Conservation (phyloP, 2,797 vertebrate genomes). For the Melanotaenia pygmaea region DNA sequence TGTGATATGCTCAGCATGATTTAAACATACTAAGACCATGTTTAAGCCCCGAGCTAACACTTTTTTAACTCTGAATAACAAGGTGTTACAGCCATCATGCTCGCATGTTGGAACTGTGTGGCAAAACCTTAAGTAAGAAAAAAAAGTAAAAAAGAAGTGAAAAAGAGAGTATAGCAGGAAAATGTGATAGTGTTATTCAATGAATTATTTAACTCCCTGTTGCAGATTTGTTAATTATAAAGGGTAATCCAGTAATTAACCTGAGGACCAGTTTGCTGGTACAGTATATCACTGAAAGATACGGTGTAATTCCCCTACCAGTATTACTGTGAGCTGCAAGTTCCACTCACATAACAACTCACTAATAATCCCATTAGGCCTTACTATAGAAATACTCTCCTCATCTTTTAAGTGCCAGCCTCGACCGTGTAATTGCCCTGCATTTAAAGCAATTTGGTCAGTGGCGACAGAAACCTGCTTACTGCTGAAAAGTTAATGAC, state of each 20-base stretch:
- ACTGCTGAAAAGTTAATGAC: constrained; percentile 85
- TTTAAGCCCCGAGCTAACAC: constrained; percentile 70
- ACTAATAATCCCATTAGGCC: constrained; percentile 82
- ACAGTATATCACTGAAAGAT: constrained; percentile 64
- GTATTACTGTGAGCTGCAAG: constrained; percentile 54
- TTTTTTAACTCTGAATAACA: constrained; percentile 58
- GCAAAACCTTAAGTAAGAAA: constrained; percentile 8
- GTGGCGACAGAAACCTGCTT: constrained; percentile 82
- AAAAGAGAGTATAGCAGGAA: constrained; percentile 46
- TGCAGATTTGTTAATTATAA: constrained; percentile 78
- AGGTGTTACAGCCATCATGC: constrained; percentile 41
- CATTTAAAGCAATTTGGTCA: constrained; percentile 85
- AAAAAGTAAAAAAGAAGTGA: constrained; percentile 9
- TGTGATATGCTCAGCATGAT: constrained; percentile 67
- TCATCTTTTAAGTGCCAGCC: constrained; percentile 75
- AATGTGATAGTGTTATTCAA: constrained; percentile 51
- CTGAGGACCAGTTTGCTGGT: constrained; percentile 64
- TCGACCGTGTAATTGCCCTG: constrained; percentile 79
- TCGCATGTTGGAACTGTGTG: constrained; percentile 29
- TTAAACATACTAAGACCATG: constrained; percentile 72
- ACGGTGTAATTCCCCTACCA: constrained; percentile 59
- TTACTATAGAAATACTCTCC: constrained; percentile 76
- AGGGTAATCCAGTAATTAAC: constrained; percentile 80
- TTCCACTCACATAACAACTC: constrained; percentile 63
- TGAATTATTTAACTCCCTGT: constrained; percentile 74